These are phyloP conservation scores for Pseudomyrmex concolor DNA, from an alignment of 1,140 invertebrate species.

Conservation along the genomic window DNA sequence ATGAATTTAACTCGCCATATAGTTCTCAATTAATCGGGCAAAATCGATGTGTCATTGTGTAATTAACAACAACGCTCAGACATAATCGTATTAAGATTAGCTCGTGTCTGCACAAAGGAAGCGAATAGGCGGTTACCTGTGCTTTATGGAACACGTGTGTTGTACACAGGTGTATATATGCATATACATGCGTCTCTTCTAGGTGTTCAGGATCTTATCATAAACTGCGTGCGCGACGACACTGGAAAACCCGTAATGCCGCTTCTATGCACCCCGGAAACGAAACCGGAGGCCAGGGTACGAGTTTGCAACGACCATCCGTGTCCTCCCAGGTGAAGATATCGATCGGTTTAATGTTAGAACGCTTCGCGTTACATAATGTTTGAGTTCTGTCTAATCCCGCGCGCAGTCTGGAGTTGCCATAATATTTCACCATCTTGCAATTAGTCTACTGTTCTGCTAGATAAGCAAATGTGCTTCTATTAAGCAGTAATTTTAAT, in stretches of 20 bases:
- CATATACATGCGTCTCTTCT: constrained; percentile 48
- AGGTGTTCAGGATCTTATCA: constrained; percentile 94
- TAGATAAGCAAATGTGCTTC: background rate
- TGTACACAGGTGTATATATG: background rate
- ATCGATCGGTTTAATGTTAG: constrained; percentile 38
- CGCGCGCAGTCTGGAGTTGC: background rate
- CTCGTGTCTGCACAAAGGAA: constrained; percentile 48
- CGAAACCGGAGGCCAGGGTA: constrained; percentile 94
- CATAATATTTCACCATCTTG: background rate
- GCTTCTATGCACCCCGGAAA: constrained; percentile 92
- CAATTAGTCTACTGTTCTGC: background rate
- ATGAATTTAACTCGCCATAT: constrained; percentile 47
- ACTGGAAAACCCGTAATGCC: constrained; percentile 93
- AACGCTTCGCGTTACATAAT: constrained; percentile 1
- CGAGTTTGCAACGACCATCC: constrained; percentile 97
- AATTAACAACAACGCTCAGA: constrained; percentile 47
- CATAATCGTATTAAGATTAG: constrained; percentile 55
- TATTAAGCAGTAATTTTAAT: too few relatives aligned
- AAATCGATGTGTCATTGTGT: constrained; percentile 63
- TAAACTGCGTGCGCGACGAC: constrained; percentile 95
- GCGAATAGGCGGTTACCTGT: constrained; percentile 18
- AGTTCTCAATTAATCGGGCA: constrained; percentile 58
- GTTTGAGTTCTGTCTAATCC: constrained; percentile 20
- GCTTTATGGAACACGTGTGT: background rate
- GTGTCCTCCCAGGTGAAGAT: constrained; percentile 90